Evolutionary conservation across 2,888 invertebrate species (phyloP).

Genomic region (Hartigia nigra): DNA sequence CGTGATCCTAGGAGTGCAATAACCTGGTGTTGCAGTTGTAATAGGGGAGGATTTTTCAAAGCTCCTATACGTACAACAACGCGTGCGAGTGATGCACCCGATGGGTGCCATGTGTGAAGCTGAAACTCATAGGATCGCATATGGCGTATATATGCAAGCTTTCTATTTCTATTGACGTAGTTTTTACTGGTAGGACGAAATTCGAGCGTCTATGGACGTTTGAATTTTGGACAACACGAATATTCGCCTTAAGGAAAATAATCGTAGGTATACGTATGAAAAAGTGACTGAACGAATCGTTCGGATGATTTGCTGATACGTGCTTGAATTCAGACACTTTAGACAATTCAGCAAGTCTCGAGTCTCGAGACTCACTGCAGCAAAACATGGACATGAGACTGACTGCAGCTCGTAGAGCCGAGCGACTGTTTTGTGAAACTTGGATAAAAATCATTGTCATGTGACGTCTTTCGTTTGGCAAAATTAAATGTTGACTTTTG

Average conservation of each 20-base stretch:
- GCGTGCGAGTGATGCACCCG: background rate
- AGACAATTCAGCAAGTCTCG: no score
- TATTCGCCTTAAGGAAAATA: background rate
- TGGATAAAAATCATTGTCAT: background rate
- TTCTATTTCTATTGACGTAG: constrained; percentile 45
- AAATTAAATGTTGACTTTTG: background rate
- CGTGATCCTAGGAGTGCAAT: background rate
- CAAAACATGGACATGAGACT: background rate
- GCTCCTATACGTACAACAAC: background rate
- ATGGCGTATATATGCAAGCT: constrained; percentile 38
- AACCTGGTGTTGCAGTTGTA: background rate
- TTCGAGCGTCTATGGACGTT: background rate
- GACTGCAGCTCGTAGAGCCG: background rate
- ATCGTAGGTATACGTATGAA: no score
- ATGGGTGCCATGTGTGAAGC: constrained; percentile 43
- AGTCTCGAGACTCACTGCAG: no score
- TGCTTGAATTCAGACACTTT: background rate
- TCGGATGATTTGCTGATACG: background rate
- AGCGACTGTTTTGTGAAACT: background rate
- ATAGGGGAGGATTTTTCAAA: background rate
- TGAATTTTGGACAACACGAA: background rate
- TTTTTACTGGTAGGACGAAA: background rate
- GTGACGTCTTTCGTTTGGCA: fast-evolving
- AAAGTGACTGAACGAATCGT: background rate
- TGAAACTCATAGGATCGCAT: constrained; percentile 49